Conservation (phyloP, 2,888 invertebrate genomes). For the Cancer borealis region DNA sequence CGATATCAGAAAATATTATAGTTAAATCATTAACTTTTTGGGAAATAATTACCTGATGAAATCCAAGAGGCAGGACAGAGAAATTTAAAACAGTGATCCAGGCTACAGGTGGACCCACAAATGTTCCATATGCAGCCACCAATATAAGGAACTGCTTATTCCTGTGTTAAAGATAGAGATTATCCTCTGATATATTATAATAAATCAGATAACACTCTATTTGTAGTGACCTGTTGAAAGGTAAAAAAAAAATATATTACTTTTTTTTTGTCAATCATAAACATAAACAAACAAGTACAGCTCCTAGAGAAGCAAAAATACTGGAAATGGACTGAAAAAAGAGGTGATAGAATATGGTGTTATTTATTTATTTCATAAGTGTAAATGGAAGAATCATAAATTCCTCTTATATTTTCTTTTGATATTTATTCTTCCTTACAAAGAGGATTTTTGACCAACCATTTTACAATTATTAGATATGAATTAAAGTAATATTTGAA, state of each 20-base stretch:
- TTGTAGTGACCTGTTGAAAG: not conserved
- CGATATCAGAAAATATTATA: too few relatives aligned
- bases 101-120: constrained; percentile 63
- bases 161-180: constrained; percentile 53
- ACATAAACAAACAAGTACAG: too few relatives aligned
- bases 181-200: not conserved
- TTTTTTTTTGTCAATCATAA: not conserved
- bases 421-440: too few relatives aligned
- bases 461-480: too few relatives aligned
- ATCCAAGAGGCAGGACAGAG: constrained; percentile 59
- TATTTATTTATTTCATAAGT: too few relatives aligned
- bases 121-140: constrained; percentile 52
- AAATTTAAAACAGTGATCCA: constrained; percentile 65
- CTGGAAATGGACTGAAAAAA: too few relatives aligned
- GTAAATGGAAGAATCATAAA: too few relatives aligned
- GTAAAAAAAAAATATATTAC: not conserved
- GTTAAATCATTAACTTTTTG: not conserved
- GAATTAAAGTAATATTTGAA: too few relatives aligned
- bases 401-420: too few relatives aligned
- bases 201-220: not conserved
- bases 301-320: too few relatives aligned
- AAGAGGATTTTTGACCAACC: too few relatives aligned
- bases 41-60: constrained; percentile 54
- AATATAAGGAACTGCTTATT: constrained; percentile 62
- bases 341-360: too few relatives aligned